phyloP scores from a whole-genome alignment of 1,140 invertebrate genomes.

The Drosophila pectinifera region DNA sequence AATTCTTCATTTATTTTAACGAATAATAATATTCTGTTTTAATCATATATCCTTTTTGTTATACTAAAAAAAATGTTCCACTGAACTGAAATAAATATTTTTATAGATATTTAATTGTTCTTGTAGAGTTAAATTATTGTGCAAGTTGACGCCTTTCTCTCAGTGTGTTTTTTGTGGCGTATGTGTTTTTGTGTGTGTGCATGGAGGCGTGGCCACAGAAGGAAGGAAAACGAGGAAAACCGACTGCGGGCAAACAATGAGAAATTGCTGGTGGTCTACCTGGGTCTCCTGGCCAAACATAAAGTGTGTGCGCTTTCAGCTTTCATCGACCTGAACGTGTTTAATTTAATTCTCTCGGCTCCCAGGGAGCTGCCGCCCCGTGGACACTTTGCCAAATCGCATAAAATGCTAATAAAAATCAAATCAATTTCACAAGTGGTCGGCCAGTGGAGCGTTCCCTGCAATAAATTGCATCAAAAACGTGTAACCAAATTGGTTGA shows the following conservation, averaged over 20 bases:
- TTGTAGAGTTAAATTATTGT: too few relatives aligned
- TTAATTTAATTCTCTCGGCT: conserved; percentile 49
- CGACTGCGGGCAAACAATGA: conserved; percentile 45
- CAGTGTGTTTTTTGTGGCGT: conserved; percentile 4
- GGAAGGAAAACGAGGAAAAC: conserved; percentile 7
- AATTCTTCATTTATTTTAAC: neutral
- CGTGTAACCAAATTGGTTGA: conserved; percentile 79
- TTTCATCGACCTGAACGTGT: conserved; percentile 34
- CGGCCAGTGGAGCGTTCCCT: conserved; percentile 48
- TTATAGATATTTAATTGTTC: too few relatives aligned
- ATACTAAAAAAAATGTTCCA: too few relatives aligned
- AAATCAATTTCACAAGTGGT: conserved; percentile 70
- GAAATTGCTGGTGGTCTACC: conserved; percentile 36
- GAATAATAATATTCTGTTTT: neutral
- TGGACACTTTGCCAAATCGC: conserved; percentile 50
- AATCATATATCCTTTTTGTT: neutral
- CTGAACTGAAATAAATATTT: too few relatives aligned
- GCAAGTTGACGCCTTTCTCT: neutral
- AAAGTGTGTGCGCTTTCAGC: conserved; percentile 22
- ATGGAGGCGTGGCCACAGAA: conserved; percentile 11
- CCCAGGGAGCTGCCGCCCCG: conserved; percentile 1
- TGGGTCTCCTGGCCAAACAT: conserved; percentile 25
- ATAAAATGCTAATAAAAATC: conserved; percentile 77
- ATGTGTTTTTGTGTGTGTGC: conserved; percentile 9
- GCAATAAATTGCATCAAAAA: conserved; percentile 75